Evolutionary conservation across 2,113 vertebrate species (phyloP), one percentile per base, ranked within the genome.

Genomic region (Girardinichthys multiradiatus): DNA sequence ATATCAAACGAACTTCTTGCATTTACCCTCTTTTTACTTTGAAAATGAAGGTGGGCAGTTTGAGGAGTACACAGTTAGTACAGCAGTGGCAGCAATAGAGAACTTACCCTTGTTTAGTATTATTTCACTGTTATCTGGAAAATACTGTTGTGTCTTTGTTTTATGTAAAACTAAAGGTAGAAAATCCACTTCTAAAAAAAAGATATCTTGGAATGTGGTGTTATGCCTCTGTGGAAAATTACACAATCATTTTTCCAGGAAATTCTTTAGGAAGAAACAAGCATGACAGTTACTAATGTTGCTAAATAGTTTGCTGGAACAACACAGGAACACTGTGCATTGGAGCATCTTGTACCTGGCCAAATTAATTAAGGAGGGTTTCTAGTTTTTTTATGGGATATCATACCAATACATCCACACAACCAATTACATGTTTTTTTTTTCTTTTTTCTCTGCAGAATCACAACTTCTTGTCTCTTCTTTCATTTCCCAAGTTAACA

Each of bases 11-110:
- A 57, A 45, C 13, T 27, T 35, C 24, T 19, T 66, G 54, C 15
- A 67, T 37, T 21, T 31, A n/a, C n/a, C 31, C 54, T 29, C 26
- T 19, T 64, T 67, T 61, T 68, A 61, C 65, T 71, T 31, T n/a
- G 45, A 19, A 51, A 48, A 31, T 69, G 29, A 30, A 27, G 10
- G 15, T 57, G 9, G 24, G 29, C 14, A 28, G 61, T 65, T 19
- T 30, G 63, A 13, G 14, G 27, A 42, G 72, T n/a, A 68, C 64
- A n/a, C 39, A 26, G 57, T 61, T 70, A 30, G n/a, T n/a, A 24
- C 31, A 21, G 27, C 59, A 19, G 12, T 14, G 60, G 37, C 58
- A 35, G 24, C 24, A 30, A 62, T 14, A 28, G 64, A n/a, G 21
- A 2, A 10, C 24, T 54, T 54, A 17, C 48, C 6, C 42, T 62